These are phyloP conservation scores for Tromatobia lineatoria DNA, from an alignment of 2,888 invertebrate species.

Conservation along the genomic window DNA sequence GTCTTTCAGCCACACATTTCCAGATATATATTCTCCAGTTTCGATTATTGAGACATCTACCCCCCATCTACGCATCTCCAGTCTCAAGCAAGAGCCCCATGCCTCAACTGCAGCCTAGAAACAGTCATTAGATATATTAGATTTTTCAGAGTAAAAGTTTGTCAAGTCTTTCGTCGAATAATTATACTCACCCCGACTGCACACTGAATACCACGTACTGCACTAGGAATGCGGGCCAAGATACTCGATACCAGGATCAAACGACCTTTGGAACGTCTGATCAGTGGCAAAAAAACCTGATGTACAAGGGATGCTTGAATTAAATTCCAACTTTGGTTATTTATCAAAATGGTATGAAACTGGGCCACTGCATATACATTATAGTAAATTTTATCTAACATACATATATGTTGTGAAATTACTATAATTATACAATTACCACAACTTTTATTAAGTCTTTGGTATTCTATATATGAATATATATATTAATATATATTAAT, in stretches of 20 bases:
- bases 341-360: background rate
- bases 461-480: no score
- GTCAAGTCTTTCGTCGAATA: background rate
- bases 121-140: background rate
- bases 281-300: slow-evolving; percentile 93
- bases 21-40: slow-evolving; percentile 94
- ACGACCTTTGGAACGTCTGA: slow-evolving; percentile 92
- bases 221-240: slow-evolving; percentile 92
- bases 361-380: no score
- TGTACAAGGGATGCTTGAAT: slow-evolving; percentile 80
- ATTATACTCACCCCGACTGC: slow-evolving; percentile 86
- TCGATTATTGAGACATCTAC: slow-evolving; percentile 94
- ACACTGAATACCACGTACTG: slow-evolving; percentile 93
- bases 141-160: slow-evolving; percentile 14
- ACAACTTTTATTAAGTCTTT: no score
- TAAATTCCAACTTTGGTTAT: slow-evolving; percentile 4
- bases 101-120: slow-evolving; percentile 93
- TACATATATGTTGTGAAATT: no score
- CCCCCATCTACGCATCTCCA: slow-evolving; percentile 92
- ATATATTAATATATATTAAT: no score
- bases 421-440: no score
- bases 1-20: slow-evolving; percentile 91
- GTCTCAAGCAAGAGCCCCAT: slow-evolving; percentile 92
- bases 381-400: no score
- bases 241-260: slow-evolving; percentile 93